These are phyloP conservation scores for Chelidonichthys spinosus DNA, from an alignment of 2,797 vertebrate genomes.

Conservation along the genomic window DNA sequence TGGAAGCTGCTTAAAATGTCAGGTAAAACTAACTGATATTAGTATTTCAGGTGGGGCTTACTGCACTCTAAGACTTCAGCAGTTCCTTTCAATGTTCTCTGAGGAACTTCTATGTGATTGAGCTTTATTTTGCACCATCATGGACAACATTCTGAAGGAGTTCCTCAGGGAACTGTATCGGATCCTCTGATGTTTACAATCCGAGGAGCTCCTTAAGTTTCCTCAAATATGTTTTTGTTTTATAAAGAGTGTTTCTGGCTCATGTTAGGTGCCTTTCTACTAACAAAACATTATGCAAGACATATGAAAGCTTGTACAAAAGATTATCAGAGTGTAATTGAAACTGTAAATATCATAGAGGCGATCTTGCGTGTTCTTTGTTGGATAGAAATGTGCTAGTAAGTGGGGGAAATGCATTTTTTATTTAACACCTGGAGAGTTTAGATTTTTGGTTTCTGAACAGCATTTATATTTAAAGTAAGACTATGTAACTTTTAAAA, in stretches of 20 bases:
- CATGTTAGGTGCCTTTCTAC: constrained; percentile 34
- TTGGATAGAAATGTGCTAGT: constrained; percentile 5
- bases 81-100: neutral
- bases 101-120: constrained; percentile 13
- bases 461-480: constrained; percentile 14
- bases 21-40: constrained; percentile 2
- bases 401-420: neutral
- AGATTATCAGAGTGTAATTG: neutral
- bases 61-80: neutral
- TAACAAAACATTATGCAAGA: constrained; percentile 26
- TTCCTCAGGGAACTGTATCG: constrained; percentile 40
- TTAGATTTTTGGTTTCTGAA: neutral
- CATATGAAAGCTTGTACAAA: neutral
- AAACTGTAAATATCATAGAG: constrained; percentile 25
- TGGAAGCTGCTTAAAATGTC: constrained; percentile 15
- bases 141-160: constrained; percentile 2
- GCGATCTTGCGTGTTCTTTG: neutral
- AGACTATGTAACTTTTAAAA: constrained; percentile 9
- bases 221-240: constrained; percentile 9
- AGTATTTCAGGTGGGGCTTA: constrained; percentile 10
- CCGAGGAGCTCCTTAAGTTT: neutral
- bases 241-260: constrained; percentile 24
- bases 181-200: constrained; percentile 35
- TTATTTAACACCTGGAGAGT: neutral
- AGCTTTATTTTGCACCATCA: neutral